phyloP scores from a whole-genome alignment of 2,888 invertebrate species.

The Aquatica leii region DNA sequence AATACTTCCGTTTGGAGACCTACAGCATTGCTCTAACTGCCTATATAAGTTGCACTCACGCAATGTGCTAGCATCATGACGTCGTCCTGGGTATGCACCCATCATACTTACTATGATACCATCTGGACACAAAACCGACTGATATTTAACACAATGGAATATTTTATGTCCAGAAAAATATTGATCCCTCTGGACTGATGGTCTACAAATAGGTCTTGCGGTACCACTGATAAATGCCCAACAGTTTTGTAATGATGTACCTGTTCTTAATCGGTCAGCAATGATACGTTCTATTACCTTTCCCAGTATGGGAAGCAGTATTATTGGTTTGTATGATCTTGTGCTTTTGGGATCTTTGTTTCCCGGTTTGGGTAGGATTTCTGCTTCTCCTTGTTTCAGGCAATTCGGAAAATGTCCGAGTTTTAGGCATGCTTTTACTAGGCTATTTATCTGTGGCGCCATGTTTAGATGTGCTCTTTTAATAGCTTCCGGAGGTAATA shows the following conservation, averaged over 20 bases:
- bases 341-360: too few species aligned
- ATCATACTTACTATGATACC: conserved; percentile 36
- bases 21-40: neutral
- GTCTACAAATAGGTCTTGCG: conserved; percentile 34
- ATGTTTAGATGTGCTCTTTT: too few species aligned
- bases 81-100: conserved; percentile 33
- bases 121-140: conserved; percentile 41
- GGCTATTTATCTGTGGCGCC: too few species aligned
- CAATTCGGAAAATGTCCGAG: too few species aligned
- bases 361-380: too few species aligned
- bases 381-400: too few species aligned
- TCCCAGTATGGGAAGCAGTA: too few species aligned
- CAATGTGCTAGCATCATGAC: conserved; percentile 43
- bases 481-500: too few species aligned
- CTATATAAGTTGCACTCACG: conserved; percentile 26
- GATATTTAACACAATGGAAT: conserved; percentile 41
- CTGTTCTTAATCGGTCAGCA: too few species aligned
- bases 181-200: conserved; percentile 31
- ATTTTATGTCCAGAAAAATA: conserved; percentile 40
- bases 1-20: neutral
- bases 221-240: conserved; percentile 41
- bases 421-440: too few species aligned
- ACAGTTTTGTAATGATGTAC: conserved; percentile 28
- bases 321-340: too few species aligned
- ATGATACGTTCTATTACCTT: too few species aligned